A percentile compares a stretch with the other conserved stretches of the same genome.
Evolutionary conservation across 2,888 invertebrate genomes (phyloP).

Genomic region (Theristus sp.): DNA sequence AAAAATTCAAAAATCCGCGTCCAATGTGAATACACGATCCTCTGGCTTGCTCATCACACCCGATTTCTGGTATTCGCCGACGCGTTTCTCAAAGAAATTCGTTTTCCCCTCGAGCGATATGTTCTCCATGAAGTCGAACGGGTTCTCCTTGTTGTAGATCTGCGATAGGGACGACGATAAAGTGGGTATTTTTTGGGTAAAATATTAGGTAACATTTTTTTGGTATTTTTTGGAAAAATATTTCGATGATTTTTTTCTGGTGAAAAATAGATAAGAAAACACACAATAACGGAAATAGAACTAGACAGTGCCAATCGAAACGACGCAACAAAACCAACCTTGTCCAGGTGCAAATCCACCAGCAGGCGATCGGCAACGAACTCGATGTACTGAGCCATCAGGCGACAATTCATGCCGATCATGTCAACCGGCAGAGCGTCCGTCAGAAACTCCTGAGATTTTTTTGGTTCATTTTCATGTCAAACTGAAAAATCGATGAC

Average conservation of each 20-base stretch:
- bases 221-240: too few relatives aligned
- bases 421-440: slow-evolving; percentile 79
- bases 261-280: too few relatives aligned
- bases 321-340: too few relatives aligned
- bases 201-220: too few relatives aligned
- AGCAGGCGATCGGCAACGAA: slow-evolving; percentile 91
- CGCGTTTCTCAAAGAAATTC: slow-evolving; percentile 97
- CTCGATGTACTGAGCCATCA: slow-evolving; percentile 93
- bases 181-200: too few relatives aligned
- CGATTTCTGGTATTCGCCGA: slow-evolving; percentile 89
- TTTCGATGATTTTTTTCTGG: too few relatives aligned
- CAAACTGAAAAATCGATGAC: too few relatives aligned
- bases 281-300: too few relatives aligned
- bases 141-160: slow-evolving; percentile 75
- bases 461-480: too few relatives aligned
- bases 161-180: too few relatives aligned
- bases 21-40: slow-evolving; percentile 49
- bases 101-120: slow-evolving; percentile 98
- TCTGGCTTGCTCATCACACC: slow-evolving; percentile 63
- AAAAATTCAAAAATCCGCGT: slow-evolving; percentile 63
- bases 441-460: slow-evolving; percentile 87
- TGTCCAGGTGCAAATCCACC: slow-evolving; percentile 63
- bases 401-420: slow-evolving; percentile 88
- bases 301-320: too few relatives aligned
- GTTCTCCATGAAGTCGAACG: slow-evolving; percentile 96